These are phyloP conservation scores for Hirtodrosophila histrioides DNA, from an alignment of 2,888 invertebrate genomes.

Conservation along the genomic window DNA sequence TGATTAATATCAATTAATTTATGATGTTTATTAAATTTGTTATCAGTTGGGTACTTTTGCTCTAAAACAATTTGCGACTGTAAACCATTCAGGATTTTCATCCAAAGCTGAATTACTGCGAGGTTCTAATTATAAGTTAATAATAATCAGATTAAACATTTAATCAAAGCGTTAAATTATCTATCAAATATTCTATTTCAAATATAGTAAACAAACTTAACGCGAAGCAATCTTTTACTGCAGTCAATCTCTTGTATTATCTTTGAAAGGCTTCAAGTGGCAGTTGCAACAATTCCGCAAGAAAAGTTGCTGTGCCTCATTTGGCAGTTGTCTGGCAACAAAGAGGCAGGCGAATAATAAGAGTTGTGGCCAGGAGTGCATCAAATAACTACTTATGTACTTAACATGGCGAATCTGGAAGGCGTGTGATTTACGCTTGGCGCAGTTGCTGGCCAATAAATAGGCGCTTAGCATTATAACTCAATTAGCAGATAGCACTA, in stretches of 20 bases:
- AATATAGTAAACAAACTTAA: no score
- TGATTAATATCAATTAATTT: constrained; percentile 36
- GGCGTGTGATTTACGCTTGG: no score
- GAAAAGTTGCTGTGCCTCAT: no score
- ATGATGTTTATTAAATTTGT: constrained; percentile 7
- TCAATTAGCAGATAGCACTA: constrained; percentile 59
- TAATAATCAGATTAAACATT: no score
- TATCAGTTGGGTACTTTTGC: constrained; percentile 17
- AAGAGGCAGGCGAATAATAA: constrained; percentile 1
- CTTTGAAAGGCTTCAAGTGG: no score
- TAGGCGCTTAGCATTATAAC: constrained; percentile 67
- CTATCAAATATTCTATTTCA: no score
- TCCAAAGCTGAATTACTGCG: background rate
- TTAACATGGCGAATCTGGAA: background rate
- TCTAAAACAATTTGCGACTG: background rate
- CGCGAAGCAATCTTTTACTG: no score
- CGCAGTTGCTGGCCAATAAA: constrained; percentile 46
- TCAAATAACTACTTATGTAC: background rate
- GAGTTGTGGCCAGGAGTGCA: constrained; percentile 7
- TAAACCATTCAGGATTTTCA: background rate
- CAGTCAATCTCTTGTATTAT: no score
- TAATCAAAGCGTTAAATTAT: background rate
- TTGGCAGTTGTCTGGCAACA: background rate
- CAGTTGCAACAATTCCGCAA: no score
- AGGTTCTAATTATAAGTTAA: no score